A percentile compares a stretch with the other conserved stretches of the same genome.
Evolutionary conservation across 2,113 vertebrate species (phyloP).

Genomic region (Pristiophorus japonicus): DNA sequence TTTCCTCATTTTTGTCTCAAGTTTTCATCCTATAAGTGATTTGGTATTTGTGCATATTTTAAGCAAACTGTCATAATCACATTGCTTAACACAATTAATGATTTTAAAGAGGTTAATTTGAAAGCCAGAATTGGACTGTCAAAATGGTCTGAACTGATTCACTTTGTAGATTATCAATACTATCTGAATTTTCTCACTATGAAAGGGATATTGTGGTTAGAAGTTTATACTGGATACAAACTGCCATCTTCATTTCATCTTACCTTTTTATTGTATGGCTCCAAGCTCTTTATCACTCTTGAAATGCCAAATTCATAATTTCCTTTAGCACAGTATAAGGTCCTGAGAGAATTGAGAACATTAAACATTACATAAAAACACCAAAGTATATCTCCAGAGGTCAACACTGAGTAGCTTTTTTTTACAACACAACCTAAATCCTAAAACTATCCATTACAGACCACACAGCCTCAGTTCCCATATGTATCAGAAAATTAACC

Average conservation of each 20-base stretch:
- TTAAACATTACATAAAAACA: background rate
- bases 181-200: background rate
- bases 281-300: conserved; percentile 89
- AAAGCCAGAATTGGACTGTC: background rate
- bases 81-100: background rate
- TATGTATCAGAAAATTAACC: background rate
- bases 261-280: conserved; percentile 90
- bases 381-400: no score
- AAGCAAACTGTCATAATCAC: background rate
- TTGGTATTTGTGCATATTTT: background rate
- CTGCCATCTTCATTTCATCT: background rate
- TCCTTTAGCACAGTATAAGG: conserved; percentile 89
- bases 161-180: background rate
- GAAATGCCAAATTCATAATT: conserved; percentile 96
- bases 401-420: background rate
- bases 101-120: background rate
- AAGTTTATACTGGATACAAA: background rate
- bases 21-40: background rate
- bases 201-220: background rate
- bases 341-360: conserved; percentile 52
- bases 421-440: background rate
- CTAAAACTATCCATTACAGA: background rate
- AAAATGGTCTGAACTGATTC: background rate
- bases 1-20: background rate
- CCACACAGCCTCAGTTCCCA: background rate